Percentiles rank a stretch among this genome's conserved stretches.
phyloP scores from a whole-genome alignment of 2,113 vertebrate genomes.

The Garra rufa region DNA sequence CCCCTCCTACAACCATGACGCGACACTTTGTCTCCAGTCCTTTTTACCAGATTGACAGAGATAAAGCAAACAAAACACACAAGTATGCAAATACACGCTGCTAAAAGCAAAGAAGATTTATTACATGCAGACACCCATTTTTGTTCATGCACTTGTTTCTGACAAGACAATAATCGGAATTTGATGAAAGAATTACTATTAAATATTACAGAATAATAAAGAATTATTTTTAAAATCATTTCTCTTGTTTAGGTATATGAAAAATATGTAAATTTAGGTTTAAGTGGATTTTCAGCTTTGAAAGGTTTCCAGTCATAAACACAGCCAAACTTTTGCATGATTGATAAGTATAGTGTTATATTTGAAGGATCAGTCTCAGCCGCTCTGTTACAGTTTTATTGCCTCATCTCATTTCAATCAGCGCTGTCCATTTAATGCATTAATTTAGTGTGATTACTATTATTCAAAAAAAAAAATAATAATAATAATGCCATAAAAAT shows the following conservation, averaged over 20 bases:
- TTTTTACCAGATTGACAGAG: constrained; percentile 53
- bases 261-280: background rate
- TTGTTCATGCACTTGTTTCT: constrained; percentile 10
- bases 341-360: background rate
- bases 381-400: background rate
- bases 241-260: background rate
- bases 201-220: background rate
- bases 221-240: background rate
- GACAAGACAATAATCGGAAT: constrained; percentile 17
- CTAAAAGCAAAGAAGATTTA: constrained; percentile 7
- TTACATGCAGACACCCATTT: background rate
- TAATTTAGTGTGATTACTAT: background rate
- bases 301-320: background rate
- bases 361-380: background rate
- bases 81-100: constrained; percentile 40
- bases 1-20: constrained; percentile 29
- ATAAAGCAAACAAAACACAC: constrained; percentile 46
- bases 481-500: background rate
- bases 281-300: background rate
- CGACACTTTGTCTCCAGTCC: constrained; percentile 60
- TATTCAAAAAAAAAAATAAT: background rate
- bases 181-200: background rate
- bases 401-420: background rate
- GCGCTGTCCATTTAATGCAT: background rate
- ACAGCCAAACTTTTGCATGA: background rate